Evolutionary conservation across 2,888 invertebrate species (phyloP).

Genomic region (Sesia bembeciformis): DNA sequence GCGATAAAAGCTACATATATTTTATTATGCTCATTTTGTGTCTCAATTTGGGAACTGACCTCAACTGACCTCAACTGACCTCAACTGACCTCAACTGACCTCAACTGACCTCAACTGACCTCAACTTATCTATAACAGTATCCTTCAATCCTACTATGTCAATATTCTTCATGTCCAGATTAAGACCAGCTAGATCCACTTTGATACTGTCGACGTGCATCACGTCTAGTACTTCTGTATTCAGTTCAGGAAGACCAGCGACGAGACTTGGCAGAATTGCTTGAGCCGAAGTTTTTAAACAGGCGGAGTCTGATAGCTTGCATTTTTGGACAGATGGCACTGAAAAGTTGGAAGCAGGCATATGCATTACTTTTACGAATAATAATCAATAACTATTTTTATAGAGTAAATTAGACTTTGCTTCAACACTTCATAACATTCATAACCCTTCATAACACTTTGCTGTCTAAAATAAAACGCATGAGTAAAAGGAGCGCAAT

Average conservation of each 20-base stretch:
- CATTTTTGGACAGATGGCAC: constrained; percentile 39
- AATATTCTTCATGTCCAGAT: constrained; percentile 29
- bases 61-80: too few relatives aligned
- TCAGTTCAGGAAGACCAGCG: constrained; percentile 36
- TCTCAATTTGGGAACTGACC: not conserved
- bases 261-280: constrained; percentile 18
- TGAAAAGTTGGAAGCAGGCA: constrained; percentile 15
- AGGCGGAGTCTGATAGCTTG: constrained; percentile 25
- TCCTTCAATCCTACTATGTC: constrained; percentile 19
- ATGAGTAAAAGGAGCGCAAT: too few relatives aligned
- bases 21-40: too few relatives aligned
- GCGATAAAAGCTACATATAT: too few relatives aligned
- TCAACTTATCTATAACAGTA: constrained; percentile 7
- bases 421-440: too few relatives aligned
- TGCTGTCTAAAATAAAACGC: too few relatives aligned
- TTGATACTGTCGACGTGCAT: constrained; percentile 32
- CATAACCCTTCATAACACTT: too few relatives aligned
- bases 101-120: constrained; percentile 3
- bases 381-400: too few relatives aligned
- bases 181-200: constrained; percentile 42
- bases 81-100: too few relatives aligned
- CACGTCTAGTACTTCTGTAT: constrained; percentile 35
- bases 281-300: constrained; percentile 30
- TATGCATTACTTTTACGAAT: too few relatives aligned
- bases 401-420: too few relatives aligned